Base-by-base conservation (phyloP, 1,140 invertebrate genomes). In the Battus philenor region DNA sequence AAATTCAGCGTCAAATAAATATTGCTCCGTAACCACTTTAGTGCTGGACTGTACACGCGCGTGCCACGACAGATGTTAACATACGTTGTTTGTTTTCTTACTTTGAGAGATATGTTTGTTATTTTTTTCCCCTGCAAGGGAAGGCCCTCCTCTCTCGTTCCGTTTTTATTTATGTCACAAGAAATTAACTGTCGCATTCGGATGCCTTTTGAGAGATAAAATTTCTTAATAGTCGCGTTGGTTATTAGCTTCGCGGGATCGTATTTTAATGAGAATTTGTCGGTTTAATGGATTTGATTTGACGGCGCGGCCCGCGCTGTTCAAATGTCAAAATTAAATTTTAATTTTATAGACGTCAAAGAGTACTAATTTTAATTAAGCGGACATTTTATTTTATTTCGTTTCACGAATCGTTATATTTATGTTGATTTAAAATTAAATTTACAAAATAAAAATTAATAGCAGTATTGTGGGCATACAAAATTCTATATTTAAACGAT, bases 71-170 rank as follows among this genome's bases (percentile, higher is more conserved):
- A 83, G 79, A 80, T 83, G 79, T 77, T 75, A 83, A 80, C 79
- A 83, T 69, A 79, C 73, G 75, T 68, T 76, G 78, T 80, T 80
- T 83, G 79, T 83, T 79, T 77, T 77, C 73, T 65, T 76, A 72
- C 68, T 77, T 70, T 67, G 65, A 71, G 66, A 80, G 75, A 79
- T 79, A 79, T 80, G 75, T 79, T 76, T 83, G 69, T 76, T 79
- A 62, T 79, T 80, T 77, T 72, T 74, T 55, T 54, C 50, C 54
- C 53, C 54, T 54, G 33, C 22, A 18, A 50, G 49, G 62, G 62
- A 60, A 64, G 46, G 59, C 50, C 59, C 46, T 50, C 51, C 52
- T 44, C 55, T 43, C 53, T 55, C 53, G 54, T 58, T 69, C 58
- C 65, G 47, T 64, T 78, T 71, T 80, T 80, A 82, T 82, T 80